Conservation (phyloP, 2,797 vertebrate species). For the Halcyon leucocephala region DNA sequence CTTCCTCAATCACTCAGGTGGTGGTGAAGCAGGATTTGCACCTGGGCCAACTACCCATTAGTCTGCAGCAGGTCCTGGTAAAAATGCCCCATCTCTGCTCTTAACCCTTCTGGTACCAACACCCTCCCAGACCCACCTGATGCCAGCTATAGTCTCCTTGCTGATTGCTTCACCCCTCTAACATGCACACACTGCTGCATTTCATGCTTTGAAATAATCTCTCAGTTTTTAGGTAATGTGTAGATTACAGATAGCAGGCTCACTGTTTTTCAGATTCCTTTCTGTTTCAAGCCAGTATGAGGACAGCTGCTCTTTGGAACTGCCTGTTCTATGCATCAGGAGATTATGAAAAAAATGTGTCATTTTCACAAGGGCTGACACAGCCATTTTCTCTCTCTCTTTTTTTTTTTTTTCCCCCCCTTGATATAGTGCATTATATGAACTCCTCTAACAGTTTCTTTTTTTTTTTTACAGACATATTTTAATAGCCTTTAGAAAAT, state of each 20-base stretch:
- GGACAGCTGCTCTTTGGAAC: not conserved
- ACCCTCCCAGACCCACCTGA: not conserved
- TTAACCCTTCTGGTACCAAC: not conserved
- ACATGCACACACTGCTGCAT: accelerated
- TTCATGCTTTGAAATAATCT: not conserved
- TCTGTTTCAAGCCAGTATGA: not conserved
- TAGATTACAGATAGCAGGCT: not conserved
- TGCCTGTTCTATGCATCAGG: not conserved
- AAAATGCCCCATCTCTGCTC: not conserved
- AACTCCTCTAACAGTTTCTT: not conserved
- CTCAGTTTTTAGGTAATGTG: not conserved
- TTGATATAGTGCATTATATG: not conserved
- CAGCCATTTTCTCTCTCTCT: not conserved
- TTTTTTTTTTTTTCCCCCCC: not conserved
- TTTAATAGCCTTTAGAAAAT: conserved; percentile 28
- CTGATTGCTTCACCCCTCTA: not conserved
- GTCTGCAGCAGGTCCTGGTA: not conserved
- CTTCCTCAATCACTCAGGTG: not conserved
- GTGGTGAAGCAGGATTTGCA: not conserved
- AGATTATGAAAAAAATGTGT: conserved; percentile 11
- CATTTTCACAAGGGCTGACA: conserved; percentile 2
- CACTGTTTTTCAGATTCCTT: not conserved
- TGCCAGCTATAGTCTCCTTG: not conserved
- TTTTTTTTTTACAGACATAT: conserved; percentile 4
- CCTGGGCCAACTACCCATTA: not conserved